Evolutionary conservation across 1,140 invertebrate genomes (phyloP).

Genomic region (Bombus huntii): DNA sequence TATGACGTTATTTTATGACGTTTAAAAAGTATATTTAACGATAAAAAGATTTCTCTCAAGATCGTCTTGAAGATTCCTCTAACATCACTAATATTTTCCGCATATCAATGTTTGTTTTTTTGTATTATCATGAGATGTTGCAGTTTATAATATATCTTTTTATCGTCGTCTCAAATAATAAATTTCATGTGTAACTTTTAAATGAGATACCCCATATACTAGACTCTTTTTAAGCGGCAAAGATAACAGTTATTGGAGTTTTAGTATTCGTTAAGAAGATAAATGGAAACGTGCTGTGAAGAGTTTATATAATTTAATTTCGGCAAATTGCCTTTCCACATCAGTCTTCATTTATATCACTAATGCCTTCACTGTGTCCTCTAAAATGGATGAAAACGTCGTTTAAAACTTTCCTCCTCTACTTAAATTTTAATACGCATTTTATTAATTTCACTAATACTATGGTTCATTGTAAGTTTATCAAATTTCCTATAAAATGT

Average conservation of each 20-base stretch:
- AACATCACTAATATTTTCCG: no score
- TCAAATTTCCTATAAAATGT: not conserved
- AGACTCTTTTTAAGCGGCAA: no score
- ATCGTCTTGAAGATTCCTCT: no score
- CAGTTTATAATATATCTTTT: no score
- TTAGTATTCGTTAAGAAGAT: not conserved
- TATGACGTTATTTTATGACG: no score
- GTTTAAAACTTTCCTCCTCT: not conserved
- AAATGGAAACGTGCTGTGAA: not conserved
- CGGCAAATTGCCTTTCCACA: not conserved
- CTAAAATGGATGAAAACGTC: not conserved
- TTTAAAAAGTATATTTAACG: no score
- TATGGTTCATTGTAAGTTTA: not conserved
- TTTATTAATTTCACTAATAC: not conserved
- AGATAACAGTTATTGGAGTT: not conserved
- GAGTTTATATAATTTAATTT: not conserved
- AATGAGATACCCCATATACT: no score
- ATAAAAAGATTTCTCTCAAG: no score
- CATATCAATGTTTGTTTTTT: not conserved
- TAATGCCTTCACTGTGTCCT: not conserved
- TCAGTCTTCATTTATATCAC: not conserved
- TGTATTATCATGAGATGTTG: not conserved
- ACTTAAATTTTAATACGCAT: not conserved
- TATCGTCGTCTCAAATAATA: not conserved
- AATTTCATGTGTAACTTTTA: not conserved